These are phyloP conservation scores for Gobio gobio DNA, from an alignment of 2,113 vertebrate genomes.

Conservation along the genomic window DNA sequence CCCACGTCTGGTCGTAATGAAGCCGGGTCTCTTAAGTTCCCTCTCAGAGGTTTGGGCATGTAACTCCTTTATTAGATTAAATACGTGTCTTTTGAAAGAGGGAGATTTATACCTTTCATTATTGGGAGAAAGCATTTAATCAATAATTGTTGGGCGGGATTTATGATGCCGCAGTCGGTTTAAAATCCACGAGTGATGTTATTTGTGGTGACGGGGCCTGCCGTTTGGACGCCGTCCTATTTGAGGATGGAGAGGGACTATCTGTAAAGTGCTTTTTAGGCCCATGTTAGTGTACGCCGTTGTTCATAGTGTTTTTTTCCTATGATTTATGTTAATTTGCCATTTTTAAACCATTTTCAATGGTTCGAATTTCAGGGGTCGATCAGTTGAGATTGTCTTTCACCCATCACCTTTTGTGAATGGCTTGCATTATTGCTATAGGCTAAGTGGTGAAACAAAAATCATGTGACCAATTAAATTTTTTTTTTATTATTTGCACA, in stretches of 20 bases:
- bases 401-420: not conserved
- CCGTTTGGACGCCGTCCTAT: constrained; percentile 50
- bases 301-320: not conserved
- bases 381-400: not conserved
- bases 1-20: constrained; percentile 58
- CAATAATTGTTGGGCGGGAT: constrained; percentile 72
- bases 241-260: constrained; percentile 2
- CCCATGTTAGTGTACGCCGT: not conserved
- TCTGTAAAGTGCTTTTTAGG: not conserved
- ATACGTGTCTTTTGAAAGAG: constrained; percentile 68
- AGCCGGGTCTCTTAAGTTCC: constrained; percentile 59
- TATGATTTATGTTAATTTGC: not conserved
- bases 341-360: not conserved
- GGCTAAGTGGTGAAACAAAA: not conserved
- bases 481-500: too few species aligned
- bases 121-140: constrained; percentile 76
- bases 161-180: constrained; percentile 63
- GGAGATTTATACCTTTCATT: constrained; percentile 73
- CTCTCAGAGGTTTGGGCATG: constrained; percentile 61
- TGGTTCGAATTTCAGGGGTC: not conserved
- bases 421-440: not conserved
- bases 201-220: constrained; percentile 62
- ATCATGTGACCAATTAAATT: not conserved
- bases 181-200: constrained; percentile 57
- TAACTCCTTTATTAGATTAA: constrained; percentile 76